phyloP scores from a whole-genome alignment of 2,888 invertebrate genomes.

The Lasioglossum oenotherae region DNA sequence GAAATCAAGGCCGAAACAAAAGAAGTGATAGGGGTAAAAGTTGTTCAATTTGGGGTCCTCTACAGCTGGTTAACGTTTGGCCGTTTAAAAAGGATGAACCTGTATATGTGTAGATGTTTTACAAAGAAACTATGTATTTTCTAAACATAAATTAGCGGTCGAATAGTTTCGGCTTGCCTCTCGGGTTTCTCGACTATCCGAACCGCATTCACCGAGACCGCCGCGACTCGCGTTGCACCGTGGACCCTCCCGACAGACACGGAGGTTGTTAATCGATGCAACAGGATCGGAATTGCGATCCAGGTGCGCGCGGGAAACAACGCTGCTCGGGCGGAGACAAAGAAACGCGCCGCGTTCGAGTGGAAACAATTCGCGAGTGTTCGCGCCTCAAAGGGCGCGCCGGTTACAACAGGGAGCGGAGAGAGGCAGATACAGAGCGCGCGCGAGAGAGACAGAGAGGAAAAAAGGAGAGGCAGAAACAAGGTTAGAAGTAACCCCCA shows the following conservation, averaged over 20 bases:
- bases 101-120: too few species aligned
- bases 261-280: background rate
- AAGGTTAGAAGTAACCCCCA: constrained; percentile 2
- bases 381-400: constrained; percentile 14
- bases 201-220: background rate
- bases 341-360: constrained; percentile 14
- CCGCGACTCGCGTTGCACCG: background rate
- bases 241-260: background rate
- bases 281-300: background rate
- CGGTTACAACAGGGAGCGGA: background rate
- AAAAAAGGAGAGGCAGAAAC: background rate
- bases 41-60: too few species aligned
- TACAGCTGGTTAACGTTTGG: too few species aligned
- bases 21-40: too few species aligned
- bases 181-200: background rate
- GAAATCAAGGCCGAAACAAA: too few species aligned
- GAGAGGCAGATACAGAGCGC: background rate
- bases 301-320: background rate
- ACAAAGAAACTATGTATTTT: too few species aligned
- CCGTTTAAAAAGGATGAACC: too few species aligned
- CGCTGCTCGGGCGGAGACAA: background rate
- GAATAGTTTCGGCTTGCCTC: background rate
- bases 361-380: constrained; percentile 17
- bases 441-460: background rate
- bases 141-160: background rate